Evolutionary conservation across 2,888 invertebrate genomes (phyloP), one percentile per base, ranked within the genome.

Genomic region (Torymus auratus): DNA sequence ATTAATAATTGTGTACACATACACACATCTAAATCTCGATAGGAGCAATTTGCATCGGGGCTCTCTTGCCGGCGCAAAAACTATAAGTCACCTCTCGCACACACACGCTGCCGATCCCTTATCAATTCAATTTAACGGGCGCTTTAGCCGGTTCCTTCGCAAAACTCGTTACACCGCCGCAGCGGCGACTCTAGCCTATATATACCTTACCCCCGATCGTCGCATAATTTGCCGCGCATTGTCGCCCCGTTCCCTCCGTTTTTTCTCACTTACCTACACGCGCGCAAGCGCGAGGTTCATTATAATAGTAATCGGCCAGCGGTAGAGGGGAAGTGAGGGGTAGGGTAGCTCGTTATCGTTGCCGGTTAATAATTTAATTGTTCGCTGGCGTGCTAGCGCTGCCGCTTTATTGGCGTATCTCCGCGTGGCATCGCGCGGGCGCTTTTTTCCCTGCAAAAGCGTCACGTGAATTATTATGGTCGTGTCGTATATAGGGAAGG

Each of bases 311-410:
- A 90, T 88, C 88, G 88, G 87, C 83, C 72, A 61, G 67, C 23
- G 61, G 80, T 65, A 62, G 87, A 85, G 83, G 85, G 20, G 20
- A 20, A 20, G 20, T 1, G 41, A 41, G 41, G 41, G 7, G 7
- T 3, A 3, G 7, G 41, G 41, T 5, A 41, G 7, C 84, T 88
- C 87, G 89, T 90, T 90, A 90, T 90, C 89, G 88, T 86, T 86
- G 86, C 86, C 85, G 87, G 87, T 89, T 90, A 89, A 90, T 90
- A 90, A 90, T 91, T 89, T 90, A 91, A 91, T 90, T 89, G 89
- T 89, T 89, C 87, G 86, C 86, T 90, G 86, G 89, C 90, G 90
- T 90, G 90, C 88, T 84, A 77, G 83, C 81, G 85, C 41, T 41
- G 41, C 41, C 41, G 41, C 86, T 87, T 89, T 88, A 89, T 88